Conservation (phyloP, 2,888 invertebrate species). For the Sesia bembeciformis region DNA sequence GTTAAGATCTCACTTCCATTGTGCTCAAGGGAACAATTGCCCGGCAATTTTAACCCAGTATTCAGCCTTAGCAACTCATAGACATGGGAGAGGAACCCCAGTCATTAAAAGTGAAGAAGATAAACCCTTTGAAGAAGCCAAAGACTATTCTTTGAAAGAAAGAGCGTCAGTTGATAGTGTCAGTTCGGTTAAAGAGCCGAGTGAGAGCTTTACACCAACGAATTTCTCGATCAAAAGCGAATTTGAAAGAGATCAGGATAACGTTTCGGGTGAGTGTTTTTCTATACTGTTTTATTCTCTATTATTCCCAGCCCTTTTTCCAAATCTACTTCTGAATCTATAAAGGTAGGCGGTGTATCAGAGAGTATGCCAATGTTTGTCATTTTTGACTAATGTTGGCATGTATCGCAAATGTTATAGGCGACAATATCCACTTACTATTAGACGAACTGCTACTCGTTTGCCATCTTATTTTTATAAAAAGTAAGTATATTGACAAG, state of each 20-base stretch:
- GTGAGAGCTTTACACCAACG: conserved; percentile 45
- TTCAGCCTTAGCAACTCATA: conserved; percentile 65
- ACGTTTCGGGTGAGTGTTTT: conserved; percentile 61
- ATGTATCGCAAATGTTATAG: too few relatives aligned
- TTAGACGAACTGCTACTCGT: too few relatives aligned
- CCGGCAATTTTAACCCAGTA: conserved; percentile 67
- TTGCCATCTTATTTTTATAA: background rate
- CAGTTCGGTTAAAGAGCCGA: conserved; percentile 47
- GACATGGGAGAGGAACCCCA: conserved; percentile 62
- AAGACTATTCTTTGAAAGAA: conserved; percentile 68
- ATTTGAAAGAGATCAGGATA: conserved; percentile 63
- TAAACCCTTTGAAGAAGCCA: conserved; percentile 59
- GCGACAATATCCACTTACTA: too few relatives aligned
- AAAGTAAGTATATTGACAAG: background rate
- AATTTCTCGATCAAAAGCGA: conserved; percentile 68
- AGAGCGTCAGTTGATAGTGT: conserved; percentile 60
- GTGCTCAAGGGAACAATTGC: conserved; percentile 63
- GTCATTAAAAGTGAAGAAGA: conserved; percentile 56
- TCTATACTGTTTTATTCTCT: conserved; percentile 11
- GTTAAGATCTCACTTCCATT: conserved; percentile 62
- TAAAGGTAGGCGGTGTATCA: too few relatives aligned
- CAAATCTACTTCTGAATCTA: too few relatives aligned
- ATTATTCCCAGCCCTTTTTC: background rate
- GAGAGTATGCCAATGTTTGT: too few relatives aligned
- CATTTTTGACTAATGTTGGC: too few relatives aligned